These are phyloP conservation scores for Brachyrhaphis roseni DNA, from an alignment of 2,797 vertebrate species.

Conservation along the genomic window DNA sequence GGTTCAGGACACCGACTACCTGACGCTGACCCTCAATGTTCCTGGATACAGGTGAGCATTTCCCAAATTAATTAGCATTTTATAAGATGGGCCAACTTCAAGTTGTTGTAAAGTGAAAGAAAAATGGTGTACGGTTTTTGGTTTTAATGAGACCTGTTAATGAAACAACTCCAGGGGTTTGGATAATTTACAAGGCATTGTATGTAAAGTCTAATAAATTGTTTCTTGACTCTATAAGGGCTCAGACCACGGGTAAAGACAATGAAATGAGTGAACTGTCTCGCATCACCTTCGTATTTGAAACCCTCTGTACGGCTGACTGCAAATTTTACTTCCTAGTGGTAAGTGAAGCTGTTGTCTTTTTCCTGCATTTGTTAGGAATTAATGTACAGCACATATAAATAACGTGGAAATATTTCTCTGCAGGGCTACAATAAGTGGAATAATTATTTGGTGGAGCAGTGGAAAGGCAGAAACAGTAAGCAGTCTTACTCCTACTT, in stretches of 20 bases:
- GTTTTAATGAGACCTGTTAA: not conserved
- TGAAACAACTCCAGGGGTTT: not conserved
- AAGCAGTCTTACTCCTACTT: slow-evolving; percentile 93
- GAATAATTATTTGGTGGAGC: slow-evolving; percentile 86
- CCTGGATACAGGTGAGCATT: slow-evolving; percentile 89
- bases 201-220: not conserved
- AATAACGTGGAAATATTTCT: slow-evolving; percentile 13
- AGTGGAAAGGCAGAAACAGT: slow-evolving; percentile 85
- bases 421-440: slow-evolving; percentile 85
- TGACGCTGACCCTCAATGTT: slow-evolving; percentile 88
- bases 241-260: slow-evolving; percentile 76
- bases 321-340: slow-evolving; percentile 91
- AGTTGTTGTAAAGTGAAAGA: not conserved
- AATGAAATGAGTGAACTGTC: slow-evolving; percentile 84
- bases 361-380: not conserved
- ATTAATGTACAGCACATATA: not conserved
- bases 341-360: slow-evolving; percentile 75
- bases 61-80: not conserved
- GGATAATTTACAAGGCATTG: not conserved
- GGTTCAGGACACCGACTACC: slow-evolving; percentile 88
- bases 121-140: not conserved
- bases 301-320: slow-evolving; percentile 86
- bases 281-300: slow-evolving; percentile 92
- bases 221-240: slow-evolving; percentile 69
- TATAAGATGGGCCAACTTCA: not conserved